Evolutionary conservation across 1,140 invertebrate species (phyloP).

Genomic region (Luehdorfia chinensis): DNA sequence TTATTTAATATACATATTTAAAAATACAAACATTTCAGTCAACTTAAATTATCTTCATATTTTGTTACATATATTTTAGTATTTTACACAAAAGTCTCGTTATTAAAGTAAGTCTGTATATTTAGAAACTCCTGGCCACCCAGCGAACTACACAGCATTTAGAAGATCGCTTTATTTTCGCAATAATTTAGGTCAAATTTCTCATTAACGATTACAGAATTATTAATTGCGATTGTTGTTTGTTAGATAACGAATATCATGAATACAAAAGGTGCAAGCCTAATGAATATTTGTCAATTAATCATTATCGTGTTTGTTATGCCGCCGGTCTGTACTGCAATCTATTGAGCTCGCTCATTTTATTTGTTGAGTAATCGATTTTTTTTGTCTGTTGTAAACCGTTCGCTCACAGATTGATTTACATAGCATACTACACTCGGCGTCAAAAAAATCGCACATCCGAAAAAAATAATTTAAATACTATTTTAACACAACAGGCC

Average conservation of each 20-base stretch:
- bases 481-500: no score
- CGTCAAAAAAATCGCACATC: no score
- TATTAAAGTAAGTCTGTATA: no score
- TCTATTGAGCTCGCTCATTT: neutral
- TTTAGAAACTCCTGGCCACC: slow-evolving; percentile 16
- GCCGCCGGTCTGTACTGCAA: neutral
- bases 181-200: slow-evolving; percentile 16
- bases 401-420: no score
- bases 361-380: neutral
- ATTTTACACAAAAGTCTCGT: no score
- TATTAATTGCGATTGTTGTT: slow-evolving; percentile 5
- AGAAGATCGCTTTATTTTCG: slow-evolving; percentile 14
- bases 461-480: no score
- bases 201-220: slow-evolving; percentile 7
- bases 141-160: slow-evolving; percentile 1
- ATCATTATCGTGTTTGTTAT: slow-evolving; percentile 2
- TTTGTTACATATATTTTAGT: no score
- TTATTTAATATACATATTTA: no score
- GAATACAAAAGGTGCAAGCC: slow-evolving; percentile 1
- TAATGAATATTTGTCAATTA: slow-evolving; percentile 8
- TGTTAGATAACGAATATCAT: no score
- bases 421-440: no score
- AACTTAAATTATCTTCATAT: no score
- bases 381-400: neutral
- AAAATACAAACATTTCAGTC: no score